Percentiles rank a stretch among this genome's conserved stretches.
Conservation (phyloP, 2,888 invertebrate species). For the Troglohyphantes excavatus region DNA sequence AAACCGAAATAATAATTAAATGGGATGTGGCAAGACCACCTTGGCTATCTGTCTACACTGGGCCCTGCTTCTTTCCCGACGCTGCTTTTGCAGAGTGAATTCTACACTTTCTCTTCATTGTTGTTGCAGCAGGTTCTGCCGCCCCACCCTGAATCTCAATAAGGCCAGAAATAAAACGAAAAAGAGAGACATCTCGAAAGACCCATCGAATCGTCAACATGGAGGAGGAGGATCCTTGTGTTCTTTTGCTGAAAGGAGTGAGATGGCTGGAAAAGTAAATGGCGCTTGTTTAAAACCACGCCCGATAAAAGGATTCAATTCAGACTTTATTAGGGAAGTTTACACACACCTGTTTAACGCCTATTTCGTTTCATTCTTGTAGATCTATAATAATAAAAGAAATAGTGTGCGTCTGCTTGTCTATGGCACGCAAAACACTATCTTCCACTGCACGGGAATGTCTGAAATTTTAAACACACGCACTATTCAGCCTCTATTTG, state of each 20-base stretch:
- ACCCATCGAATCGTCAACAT: slow-evolving; percentile 31
- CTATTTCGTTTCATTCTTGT: not conserved
- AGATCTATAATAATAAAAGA: not conserved
- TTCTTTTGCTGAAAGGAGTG: slow-evolving; percentile 1
- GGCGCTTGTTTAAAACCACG: slow-evolving; percentile 24
- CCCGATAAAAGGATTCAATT: slow-evolving; percentile 4
- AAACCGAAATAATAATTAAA: too few relatives aligned
- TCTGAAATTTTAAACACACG: too few relatives aligned
- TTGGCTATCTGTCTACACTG: slow-evolving; percentile 8
- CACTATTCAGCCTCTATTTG: too few relatives aligned
- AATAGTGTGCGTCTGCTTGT: not conserved
- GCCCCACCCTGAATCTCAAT: slow-evolving; percentile 48
- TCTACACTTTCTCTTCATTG: slow-evolving; percentile 5
- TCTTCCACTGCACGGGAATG: too few relatives aligned
- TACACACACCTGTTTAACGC: not conserved
- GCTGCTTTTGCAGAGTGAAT: too few relatives aligned
- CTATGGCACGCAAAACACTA: too few relatives aligned
- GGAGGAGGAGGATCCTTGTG: slow-evolving; percentile 62
- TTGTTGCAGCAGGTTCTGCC: slow-evolving; percentile 32
- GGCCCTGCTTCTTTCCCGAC: not conserved
- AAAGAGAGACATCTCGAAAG: not conserved
- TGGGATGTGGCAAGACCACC: slow-evolving; percentile 48
- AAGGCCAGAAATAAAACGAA: not conserved
- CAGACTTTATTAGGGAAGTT: slow-evolving; percentile 10
- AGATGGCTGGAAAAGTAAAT: slow-evolving; percentile 2